A percentile compares a stretch with the other conserved stretches of the same genome.
phyloP scores from a whole-genome alignment of 1,140 invertebrate genomes.

The Colletes gigas region DNA sequence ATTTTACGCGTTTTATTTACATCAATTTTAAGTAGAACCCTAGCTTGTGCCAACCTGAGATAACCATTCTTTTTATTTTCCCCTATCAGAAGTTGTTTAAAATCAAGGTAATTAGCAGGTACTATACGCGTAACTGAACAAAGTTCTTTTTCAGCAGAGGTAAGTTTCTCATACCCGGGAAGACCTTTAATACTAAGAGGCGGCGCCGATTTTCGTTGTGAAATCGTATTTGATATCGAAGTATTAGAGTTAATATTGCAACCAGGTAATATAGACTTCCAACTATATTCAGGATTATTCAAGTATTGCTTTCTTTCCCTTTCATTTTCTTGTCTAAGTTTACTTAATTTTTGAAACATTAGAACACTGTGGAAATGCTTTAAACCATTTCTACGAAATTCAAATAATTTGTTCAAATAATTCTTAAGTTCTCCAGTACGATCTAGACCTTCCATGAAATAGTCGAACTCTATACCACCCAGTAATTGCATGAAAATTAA shows the following conservation, averaged over 20 bases:
- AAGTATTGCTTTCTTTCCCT: conserved; percentile 82
- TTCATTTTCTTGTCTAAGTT: conserved; percentile 84
- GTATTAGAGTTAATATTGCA: conserved; percentile 28
- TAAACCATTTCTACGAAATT: conserved; percentile 88
- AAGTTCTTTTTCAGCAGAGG: conserved; percentile 86
- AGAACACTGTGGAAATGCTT: conserved; percentile 84
- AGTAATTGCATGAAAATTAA: conserved; percentile 88
- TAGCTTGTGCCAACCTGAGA: conserved; percentile 89
- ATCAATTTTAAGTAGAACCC: conserved; percentile 93
- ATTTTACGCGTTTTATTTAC: conserved; percentile 96
- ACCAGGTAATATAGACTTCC: conserved; percentile 69
- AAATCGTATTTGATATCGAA: conserved; percentile 23
- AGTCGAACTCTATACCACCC: conserved; percentile 88
- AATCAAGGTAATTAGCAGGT: conserved; percentile 89
- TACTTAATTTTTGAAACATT: conserved; percentile 83
- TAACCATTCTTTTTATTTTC: conserved; percentile 89
- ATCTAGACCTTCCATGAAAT: conserved; percentile 88
- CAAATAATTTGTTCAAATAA: conserved; percentile 84
- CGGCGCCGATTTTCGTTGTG: conserved; percentile 79
- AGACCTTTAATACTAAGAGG: conserved; percentile 89
- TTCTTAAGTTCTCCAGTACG: conserved; percentile 86
- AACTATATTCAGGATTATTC: conserved; percentile 78
- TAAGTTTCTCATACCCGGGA: conserved; percentile 90
- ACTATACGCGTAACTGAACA: conserved; percentile 88
- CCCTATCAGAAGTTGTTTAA: conserved; percentile 86